Evolutionary conservation across 1,140 invertebrate genomes (phyloP), one percentile per base, ranked within the genome.

Genomic region (Drosophila sucinea): DNA sequence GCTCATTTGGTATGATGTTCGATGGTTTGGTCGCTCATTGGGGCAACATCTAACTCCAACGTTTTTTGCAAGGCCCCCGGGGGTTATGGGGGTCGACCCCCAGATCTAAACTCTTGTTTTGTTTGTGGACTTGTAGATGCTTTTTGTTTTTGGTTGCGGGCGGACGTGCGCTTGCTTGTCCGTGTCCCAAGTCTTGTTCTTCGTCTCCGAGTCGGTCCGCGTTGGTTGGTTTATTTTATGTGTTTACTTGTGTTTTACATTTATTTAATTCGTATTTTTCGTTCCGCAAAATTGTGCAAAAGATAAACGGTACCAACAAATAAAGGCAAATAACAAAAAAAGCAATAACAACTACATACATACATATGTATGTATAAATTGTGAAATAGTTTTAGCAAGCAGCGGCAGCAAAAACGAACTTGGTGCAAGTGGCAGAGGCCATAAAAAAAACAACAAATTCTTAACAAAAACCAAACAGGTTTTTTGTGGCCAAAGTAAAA

Each of bases 381-480:
- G 73, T 63, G 74, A 77, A 77, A 77, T 70, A 77, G 56, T 61
- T 44, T 44, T 41, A 41, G 35, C 60, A 6, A 61, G 60, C 44
- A 47, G 44, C 44, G 4, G 23, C 56, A 60, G 44, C 44, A 17
- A 17, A 17, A 35, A 17, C 29, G 38, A 60, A 25, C 61, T 61
- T 57, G 66, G 76, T 67, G 73, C 74, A 77, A 76, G 61, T 77
- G 73, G 73, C 73, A 77, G 38, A 77, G 54, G 47, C 44, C 47
- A 77, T 61, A 77, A 66, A 70, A 65, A 51, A 25, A 51, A 51
- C 44, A 51, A 51, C 44, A 51, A 60, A 65, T 70, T 77, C 60
- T 60, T 51, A 51, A 75, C 57, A 73, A 65, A 70, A 76, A 77
- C 77, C 74, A 60, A 76, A 77, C 74, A 62, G 73, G 73, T 77